phyloP scores from a whole-genome alignment of 2,888 invertebrate genomes.

The Boloria euphrosyne region DNA sequence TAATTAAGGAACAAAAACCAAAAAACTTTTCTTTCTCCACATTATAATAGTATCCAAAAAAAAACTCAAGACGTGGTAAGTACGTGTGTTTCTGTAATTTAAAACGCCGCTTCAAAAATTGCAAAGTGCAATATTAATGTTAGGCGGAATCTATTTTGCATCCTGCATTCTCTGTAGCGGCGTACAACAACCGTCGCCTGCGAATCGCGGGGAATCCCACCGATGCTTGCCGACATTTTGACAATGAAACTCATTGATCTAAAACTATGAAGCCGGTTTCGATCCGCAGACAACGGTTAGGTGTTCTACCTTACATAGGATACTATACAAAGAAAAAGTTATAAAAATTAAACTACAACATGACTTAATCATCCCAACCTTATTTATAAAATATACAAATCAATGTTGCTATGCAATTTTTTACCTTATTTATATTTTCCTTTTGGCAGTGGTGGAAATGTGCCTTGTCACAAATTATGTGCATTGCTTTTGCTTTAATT shows the following conservation, averaged over 20 bases:
- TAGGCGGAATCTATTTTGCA: slow-evolving; percentile 80
- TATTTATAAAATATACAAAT: slow-evolving; percentile 76
- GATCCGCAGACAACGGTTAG: slow-evolving; percentile 56
- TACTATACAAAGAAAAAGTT: slow-evolving; percentile 75
- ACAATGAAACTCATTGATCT: slow-evolving; percentile 41
- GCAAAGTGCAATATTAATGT: slow-evolving; percentile 76
- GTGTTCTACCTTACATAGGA: slow-evolving; percentile 67
- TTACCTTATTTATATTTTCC: slow-evolving; percentile 62
- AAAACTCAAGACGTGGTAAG: slow-evolving; percentile 66
- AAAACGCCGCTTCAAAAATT: slow-evolving; percentile 74
- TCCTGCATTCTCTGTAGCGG: slow-evolving; percentile 75
- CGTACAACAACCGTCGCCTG: slow-evolving; percentile 53
- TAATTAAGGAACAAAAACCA: slow-evolving; percentile 83
- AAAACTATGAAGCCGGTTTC: slow-evolving; percentile 39
- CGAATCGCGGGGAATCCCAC: slow-evolving; percentile 28
- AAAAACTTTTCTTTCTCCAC: slow-evolving; percentile 66
- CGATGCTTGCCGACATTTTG: neutral
- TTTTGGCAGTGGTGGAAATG: slow-evolving; percentile 82
- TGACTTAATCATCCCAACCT: slow-evolving; percentile 77
- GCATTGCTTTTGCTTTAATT: slow-evolving; percentile 57
- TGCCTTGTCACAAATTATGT: slow-evolving; percentile 79
- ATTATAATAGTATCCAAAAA: slow-evolving; percentile 73
- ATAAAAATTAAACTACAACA: slow-evolving; percentile 79
- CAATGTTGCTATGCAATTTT: slow-evolving; percentile 63
- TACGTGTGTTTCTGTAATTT: slow-evolving; percentile 62